These are phyloP conservation scores for Tholera decimalis DNA, from an alignment of 2,888 invertebrate genomes.

Conservation along the genomic window DNA sequence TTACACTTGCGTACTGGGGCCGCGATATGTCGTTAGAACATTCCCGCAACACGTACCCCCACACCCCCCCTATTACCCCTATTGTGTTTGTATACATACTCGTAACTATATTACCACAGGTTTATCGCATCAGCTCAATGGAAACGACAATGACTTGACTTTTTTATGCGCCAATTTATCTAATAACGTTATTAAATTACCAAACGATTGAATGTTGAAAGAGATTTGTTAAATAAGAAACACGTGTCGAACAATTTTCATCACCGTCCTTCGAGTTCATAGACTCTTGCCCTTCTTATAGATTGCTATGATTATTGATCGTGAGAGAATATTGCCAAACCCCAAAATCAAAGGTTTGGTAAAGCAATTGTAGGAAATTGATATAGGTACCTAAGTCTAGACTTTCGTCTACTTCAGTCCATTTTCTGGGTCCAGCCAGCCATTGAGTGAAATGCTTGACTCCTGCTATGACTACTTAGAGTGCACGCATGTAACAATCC, in stretches of 20 bases:
- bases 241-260: constrained; percentile 36
- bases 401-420: not conserved
- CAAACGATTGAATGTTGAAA: constrained; percentile 39
- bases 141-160: constrained; percentile 8
- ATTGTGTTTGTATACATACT: too few species aligned
- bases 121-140: not conserved
- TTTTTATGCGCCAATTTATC: constrained; percentile 51
- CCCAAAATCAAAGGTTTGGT: not conserved
- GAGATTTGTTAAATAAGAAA: constrained; percentile 55
- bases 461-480: too few species aligned
- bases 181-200: constrained; percentile 60
- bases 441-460: too few species aligned
- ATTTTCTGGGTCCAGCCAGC: too few species aligned
- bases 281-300: constrained; percentile 18
- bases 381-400: not conserved
- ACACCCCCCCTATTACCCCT: too few species aligned
- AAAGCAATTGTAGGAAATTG: too few species aligned
- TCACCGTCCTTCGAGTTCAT: constrained; percentile 12
- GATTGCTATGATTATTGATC: not conserved
- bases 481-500: too few species aligned
- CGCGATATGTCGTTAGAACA: too few species aligned
- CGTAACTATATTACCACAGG: not conserved
- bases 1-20: too few species aligned
- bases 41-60: too few species aligned
- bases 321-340: constrained; percentile 23